A percentile compares a stretch with the other conserved stretches of the same genome.
These are phyloP conservation scores for Ladona fulva DNA, from an alignment of 1,140 invertebrate genomes.

Conservation along the genomic window DNA sequence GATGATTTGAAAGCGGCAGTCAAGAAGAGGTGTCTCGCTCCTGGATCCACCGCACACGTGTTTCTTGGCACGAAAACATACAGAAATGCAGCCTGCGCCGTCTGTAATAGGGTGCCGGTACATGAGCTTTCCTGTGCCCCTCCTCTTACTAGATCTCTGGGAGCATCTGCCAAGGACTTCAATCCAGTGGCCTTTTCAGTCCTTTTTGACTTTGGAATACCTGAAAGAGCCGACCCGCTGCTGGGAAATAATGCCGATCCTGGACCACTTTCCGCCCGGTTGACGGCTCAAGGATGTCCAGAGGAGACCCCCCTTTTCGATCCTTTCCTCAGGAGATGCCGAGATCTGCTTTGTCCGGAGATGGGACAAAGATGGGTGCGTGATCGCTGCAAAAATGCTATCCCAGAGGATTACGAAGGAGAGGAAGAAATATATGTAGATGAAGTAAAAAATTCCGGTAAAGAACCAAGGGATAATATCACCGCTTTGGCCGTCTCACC, in stretches of 20 bases:
- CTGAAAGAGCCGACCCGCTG: slow-evolving; percentile 17
- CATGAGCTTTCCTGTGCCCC: slow-evolving; percentile 34
- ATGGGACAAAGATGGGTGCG: neutral
- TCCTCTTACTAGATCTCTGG: slow-evolving; percentile 24
- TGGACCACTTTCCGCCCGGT: neutral
- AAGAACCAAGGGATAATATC: neutral
- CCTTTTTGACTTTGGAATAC: slow-evolving; percentile 39
- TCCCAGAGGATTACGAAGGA: neutral
- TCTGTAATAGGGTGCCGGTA: slow-evolving; percentile 41
- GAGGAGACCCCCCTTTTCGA: slow-evolving; percentile 36
- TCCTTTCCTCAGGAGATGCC: slow-evolving; percentile 43
- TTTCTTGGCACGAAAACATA: slow-evolving; percentile 35
- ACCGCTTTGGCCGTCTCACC: neutral
- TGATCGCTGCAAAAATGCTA: neutral
- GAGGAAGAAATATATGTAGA: neutral
- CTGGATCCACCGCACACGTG: slow-evolving; percentile 39
- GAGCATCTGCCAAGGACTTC: slow-evolving; percentile 31
- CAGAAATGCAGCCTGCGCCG: slow-evolving; percentile 47
- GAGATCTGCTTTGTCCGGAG: slow-evolving; percentile 31
- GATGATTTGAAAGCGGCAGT: neutral
- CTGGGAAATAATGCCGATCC: neutral
- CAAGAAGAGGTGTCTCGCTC: neutral
- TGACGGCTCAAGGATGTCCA: slow-evolving; percentile 20
- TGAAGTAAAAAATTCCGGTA: neutral
- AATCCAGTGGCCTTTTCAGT: slow-evolving; percentile 40